Percentiles rank a stretch among this genome's conserved stretches.
Conservation (phyloP, 2,797 vertebrate genomes). For the Epinephelus awoara region DNA sequence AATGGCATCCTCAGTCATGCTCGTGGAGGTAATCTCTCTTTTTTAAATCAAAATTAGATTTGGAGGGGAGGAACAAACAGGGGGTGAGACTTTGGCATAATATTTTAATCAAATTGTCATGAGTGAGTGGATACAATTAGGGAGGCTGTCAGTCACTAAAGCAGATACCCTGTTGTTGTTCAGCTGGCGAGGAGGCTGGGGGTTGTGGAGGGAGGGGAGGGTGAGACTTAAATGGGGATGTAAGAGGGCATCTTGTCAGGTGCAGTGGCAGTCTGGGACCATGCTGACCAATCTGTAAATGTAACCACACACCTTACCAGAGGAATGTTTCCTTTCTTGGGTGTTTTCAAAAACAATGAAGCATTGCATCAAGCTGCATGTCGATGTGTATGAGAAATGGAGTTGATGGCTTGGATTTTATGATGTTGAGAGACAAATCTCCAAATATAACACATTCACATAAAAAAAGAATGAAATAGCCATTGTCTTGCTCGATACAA, state of each 20-base stretch:
- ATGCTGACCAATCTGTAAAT: conserved; percentile 25
- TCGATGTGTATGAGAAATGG: not conserved
- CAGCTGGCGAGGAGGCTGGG: conserved; percentile 80
- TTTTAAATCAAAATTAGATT: conserved; percentile 99
- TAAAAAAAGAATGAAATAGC: not conserved
- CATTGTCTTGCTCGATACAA: not conserved
- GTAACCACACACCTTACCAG: not conserved
- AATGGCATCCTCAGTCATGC: conserved; percentile 98
- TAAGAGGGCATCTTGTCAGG: conserved; percentile 70
- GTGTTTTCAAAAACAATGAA: conserved; percentile 1
- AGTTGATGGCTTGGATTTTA: conserved; percentile 36
- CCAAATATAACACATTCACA: conserved; percentile 12
- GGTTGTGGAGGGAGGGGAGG: not conserved
- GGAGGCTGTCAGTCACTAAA: conserved; percentile 97
- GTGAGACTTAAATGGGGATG: conserved; percentile 66
- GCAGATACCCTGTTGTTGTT: conserved; percentile 92
- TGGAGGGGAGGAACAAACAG: conserved; percentile 98
- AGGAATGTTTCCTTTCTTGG: not conserved
- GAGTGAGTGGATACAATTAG: conserved; percentile 99
- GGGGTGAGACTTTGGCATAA: conserved; percentile 98
- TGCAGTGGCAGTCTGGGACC: not conserved
- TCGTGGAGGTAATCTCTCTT: conserved; percentile 98
- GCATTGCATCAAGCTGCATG: not conserved
- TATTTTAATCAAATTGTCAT: conserved; percentile 99
- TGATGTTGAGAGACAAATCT: conserved; percentile 9